Evolutionary conservation across 1,140 invertebrate genomes (phyloP), one percentile per base, ranked within the genome.

Genomic region (Drosophila kohkoa): DNA sequence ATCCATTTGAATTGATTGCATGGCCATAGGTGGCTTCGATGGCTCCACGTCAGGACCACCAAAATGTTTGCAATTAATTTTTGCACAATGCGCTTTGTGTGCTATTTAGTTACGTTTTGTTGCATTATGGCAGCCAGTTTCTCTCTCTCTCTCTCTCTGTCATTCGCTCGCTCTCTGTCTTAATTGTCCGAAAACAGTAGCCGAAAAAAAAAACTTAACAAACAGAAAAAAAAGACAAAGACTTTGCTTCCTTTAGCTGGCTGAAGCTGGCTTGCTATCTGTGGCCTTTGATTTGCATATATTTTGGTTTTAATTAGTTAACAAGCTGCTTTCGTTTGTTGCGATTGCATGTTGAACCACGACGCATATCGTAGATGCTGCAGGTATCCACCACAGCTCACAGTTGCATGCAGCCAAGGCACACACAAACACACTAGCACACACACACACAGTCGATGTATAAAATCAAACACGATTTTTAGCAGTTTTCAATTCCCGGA

Each of bases 291-390:
- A 91, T 91, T 91, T 91, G 89, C 89, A 91, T 91, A 91, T 89
- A 91, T 91, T 91, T 91, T 75, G 89, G 79, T 91, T 91, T 91
- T 91, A 91, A 91, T 91, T 91, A 91, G 89, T 91, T 91, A 91
- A 91, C 89, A 91, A 91, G 89, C 89, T 91, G 89, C 89, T 91
- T 91, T 91, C 81, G 89, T 89, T 91, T 91, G 81, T 89, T 91
- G 69, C 81, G 81, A 91, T 91, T 91, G 89, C 89, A 91, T 91
- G 89, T 91, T 91, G 79, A 79, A 86, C 72, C 83, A 80, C 77
- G 83, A 88, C 90, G 83, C 89, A 80, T 86, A 89, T 91, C 83
- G 83, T 88, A 89, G 85, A 85, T 88, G 82, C 82, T 75, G 65
- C 79, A 74, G 79, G 68, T 67, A 72, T 57, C 54, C 16, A 25